Base-by-base conservation (phyloP, 1,140 invertebrate genomes). In the Drosophila pandora region DNA sequence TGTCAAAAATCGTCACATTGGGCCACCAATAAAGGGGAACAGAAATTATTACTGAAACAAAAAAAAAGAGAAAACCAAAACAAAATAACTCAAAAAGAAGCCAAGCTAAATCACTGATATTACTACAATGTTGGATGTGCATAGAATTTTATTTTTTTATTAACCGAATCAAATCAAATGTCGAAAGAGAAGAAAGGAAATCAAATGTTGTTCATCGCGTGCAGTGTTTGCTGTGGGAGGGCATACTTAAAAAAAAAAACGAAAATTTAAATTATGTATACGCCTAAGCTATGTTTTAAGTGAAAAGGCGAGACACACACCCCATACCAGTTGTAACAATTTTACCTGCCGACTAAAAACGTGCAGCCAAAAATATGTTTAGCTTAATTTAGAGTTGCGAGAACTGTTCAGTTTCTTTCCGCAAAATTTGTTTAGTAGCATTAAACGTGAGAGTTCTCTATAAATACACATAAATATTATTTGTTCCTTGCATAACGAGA, bases 101-200 rank as follows among this genome's bases (percentile, higher is more conserved):
- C 77, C 65, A 85, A 87, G 82, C 75, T 78, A 78, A 81, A 59
- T 49, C 53, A 63, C 63, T 84, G 80, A 84, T 85, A 85, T 84
- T 84, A 85, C 56, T 69, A 70, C 54, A 77, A 69, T 77, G 79
- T 82, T 81, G 72, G 54, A 79, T 61, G 57, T 76, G 76, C 77
- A 80, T 59, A 78, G 45, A 83, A 77, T 77, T 85, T 63, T 87
- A 87, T 85, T 85, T 85, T 84, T 85, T 75, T 85, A 85, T 72
- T 39, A 43, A 71, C 30, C 62, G 74, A 72, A 56, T 57, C 55
- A 52, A 68, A 76, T 68, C 72, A 76, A 76, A 37, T 37, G 34
- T 37, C 10, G 12, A 37, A 3, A 12, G 12, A 34, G 7, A 34
- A 12, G 32, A 77, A 72, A 56, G 45, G 48, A 68, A 69, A 76